A percentile compares a stretch with the other conserved stretches of the same genome.
Evolutionary conservation across 1,140 invertebrate species (phyloP).

Genomic region (Penaeus vannamei): DNA sequence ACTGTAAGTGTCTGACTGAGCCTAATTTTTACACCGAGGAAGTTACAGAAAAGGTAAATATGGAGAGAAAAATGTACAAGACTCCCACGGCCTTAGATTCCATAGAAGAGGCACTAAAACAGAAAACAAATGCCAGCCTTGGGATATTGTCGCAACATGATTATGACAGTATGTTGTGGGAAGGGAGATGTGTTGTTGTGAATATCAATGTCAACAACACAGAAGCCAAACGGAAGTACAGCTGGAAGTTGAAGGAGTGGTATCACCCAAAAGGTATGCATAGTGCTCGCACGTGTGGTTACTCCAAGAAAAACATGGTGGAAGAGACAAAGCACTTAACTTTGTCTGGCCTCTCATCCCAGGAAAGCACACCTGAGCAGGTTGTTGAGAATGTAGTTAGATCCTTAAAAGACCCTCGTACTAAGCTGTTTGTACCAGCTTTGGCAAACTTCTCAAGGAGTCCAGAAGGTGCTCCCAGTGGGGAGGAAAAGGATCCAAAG

Average conservation of each 20-base stretch:
- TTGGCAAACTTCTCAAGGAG: too few species aligned
- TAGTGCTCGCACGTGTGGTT: slow-evolving; percentile 57
- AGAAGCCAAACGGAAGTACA: slow-evolving; percentile 39
- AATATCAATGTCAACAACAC: slow-evolving; percentile 55
- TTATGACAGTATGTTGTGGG: too few species aligned
- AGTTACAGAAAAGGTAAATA: background rate
- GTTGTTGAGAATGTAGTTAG: slow-evolving; percentile 53
- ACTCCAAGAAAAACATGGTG: slow-evolving; percentile 31
- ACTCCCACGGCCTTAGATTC: slow-evolving; percentile 16
- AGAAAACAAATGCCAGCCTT: background rate
- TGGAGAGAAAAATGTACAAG: background rate
- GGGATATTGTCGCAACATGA: background rate
- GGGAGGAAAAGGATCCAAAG: background rate
- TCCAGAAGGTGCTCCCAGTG: background rate
- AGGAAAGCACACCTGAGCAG: slow-evolving; percentile 52
- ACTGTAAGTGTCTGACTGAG: slow-evolving; percentile 58
- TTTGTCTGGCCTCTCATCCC: slow-evolving; percentile 39
- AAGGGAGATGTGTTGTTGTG: slow-evolving; percentile 34
- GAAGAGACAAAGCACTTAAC: slow-evolving; percentile 55
- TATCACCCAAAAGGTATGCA: slow-evolving; percentile 9
- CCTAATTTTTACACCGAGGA: slow-evolving; percentile 6
- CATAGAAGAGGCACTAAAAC: slow-evolving; percentile 42
- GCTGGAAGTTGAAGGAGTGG: slow-evolving; percentile 63
- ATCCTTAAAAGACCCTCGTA: slow-evolving; percentile 31
- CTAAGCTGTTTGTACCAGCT: background rate